These are phyloP conservation scores for Monopterus albus DNA, from an alignment of 2,113 vertebrate species.

Conservation along the genomic window DNA sequence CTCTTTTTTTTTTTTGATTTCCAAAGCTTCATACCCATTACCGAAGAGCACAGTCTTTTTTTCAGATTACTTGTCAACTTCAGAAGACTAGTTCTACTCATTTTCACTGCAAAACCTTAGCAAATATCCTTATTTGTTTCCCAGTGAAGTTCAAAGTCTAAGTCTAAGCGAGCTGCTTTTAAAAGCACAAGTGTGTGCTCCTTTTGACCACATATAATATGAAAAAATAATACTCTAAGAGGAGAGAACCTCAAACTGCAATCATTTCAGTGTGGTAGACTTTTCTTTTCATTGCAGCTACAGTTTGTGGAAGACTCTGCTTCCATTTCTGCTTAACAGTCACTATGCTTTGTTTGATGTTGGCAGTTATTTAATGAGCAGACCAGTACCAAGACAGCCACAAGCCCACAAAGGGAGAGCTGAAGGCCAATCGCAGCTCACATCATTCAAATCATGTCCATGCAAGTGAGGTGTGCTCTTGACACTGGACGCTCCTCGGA, in stretches of 20 bases:
- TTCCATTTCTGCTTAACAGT: constrained; percentile 15
- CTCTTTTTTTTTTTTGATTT: too few species aligned
- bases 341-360: constrained; percentile 30
- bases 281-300: not conserved
- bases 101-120: too few species aligned
- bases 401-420: constrained; percentile 48
- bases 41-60: too few species aligned
- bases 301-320: constrained; percentile 14
- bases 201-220: constrained; percentile 48
- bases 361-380: constrained; percentile 69
- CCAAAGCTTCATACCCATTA: too few species aligned
- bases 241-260: constrained; percentile 32
- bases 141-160: constrained; percentile 8
- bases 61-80: too few species aligned
- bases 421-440: constrained; percentile 57
- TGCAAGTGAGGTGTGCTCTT: constrained; percentile 70
- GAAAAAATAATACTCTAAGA: constrained; percentile 33
- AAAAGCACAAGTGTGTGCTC: constrained; percentile 31
- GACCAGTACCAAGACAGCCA: constrained; percentile 49
- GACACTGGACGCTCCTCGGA: constrained; percentile 75
- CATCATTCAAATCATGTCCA: constrained; percentile 77
- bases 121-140: too few species aligned
- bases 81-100: too few species aligned
- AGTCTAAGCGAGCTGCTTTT: constrained; percentile 33
- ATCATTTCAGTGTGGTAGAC: not conserved